Percentiles rank a stretch among this genome's conserved stretches.
Conservation (phyloP, 2,113 vertebrate species). For the Mugil cephalus region DNA sequence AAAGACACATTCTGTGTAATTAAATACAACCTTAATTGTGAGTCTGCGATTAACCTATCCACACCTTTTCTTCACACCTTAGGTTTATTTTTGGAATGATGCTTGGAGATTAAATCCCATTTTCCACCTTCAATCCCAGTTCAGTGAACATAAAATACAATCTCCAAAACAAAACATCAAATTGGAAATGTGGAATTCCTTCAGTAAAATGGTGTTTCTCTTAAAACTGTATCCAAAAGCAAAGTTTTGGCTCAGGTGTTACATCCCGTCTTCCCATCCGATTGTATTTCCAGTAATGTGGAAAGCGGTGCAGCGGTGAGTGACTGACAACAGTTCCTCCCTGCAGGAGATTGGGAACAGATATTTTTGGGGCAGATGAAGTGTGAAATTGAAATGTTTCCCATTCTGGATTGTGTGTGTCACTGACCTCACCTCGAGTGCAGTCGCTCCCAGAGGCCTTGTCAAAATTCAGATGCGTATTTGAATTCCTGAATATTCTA, state of each 20-base stretch:
- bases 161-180: neutral
- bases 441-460: neutral
- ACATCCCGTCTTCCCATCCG: too few relatives aligned
- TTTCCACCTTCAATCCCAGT: neutral
- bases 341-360: conserved; percentile 12
- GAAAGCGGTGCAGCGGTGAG: conserved; percentile 45
- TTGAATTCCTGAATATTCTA: conserved; percentile 43
- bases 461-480: conserved; percentile 49
- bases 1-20: too few relatives aligned
- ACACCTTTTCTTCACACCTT: neutral
- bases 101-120: neutral
- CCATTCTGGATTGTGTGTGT: conserved; percentile 36
- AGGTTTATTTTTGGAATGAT: neutral
- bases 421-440: conserved; percentile 53
- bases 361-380: conserved; percentile 59
- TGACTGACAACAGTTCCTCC: conserved; percentile 41
- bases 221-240: neutral
- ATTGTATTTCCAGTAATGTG: conserved; percentile 40
- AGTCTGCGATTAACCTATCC: too few relatives aligned
- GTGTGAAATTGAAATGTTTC: conserved; percentile 84
- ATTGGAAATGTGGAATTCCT: neutral
- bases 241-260: conserved; percentile 69
- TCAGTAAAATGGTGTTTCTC: neutral
- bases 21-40: too few relatives aligned
- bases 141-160: neutral